phyloP scores from a whole-genome alignment of 1,140 invertebrate species.

The Sitophilus oryzae region DNA sequence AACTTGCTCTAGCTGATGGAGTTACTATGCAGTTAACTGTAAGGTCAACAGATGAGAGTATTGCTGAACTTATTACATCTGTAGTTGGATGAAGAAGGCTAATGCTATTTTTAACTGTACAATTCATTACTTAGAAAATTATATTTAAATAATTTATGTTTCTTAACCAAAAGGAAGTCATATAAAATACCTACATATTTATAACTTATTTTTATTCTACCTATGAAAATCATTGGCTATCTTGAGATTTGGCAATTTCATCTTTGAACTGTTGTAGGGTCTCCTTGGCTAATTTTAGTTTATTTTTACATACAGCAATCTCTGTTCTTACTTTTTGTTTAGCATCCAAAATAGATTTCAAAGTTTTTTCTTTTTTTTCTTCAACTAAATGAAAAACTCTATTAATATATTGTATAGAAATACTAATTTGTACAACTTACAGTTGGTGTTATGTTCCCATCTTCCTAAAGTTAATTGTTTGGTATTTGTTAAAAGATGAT shows the following conservation, averaged over 20 bases:
- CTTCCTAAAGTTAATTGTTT: conserved; percentile 66
- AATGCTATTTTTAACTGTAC: conserved; percentile 11
- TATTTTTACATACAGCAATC: conserved; percentile 81
- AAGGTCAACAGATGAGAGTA: conserved; percentile 57
- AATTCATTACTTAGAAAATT: not conserved
- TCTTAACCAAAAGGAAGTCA: too few species aligned
- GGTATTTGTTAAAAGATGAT: conserved; percentile 73
- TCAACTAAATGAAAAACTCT: conserved; percentile 66
- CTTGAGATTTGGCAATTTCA: conserved; percentile 70
- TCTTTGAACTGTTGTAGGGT: conserved; percentile 84
- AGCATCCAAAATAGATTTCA: conserved; percentile 71
- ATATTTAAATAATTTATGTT: too few species aligned
- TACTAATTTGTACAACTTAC: conserved; percentile 53
- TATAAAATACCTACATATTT: too few species aligned
- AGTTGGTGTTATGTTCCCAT: conserved; percentile 87
- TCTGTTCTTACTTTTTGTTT: conserved; percentile 80
- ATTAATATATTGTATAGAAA: not conserved
- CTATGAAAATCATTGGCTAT: conserved; percentile 34
- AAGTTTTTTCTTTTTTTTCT: conserved; percentile 77
- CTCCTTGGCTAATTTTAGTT: conserved; percentile 82
- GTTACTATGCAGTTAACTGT: conserved; percentile 69
- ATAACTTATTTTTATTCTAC: conserved; percentile 3
- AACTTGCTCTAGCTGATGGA: conserved; percentile 69
- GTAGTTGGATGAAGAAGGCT: conserved; percentile 66
- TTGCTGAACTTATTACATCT: conserved; percentile 79